A percentile compares a stretch with the other conserved stretches of the same genome.
Conservation (phyloP, 2,797 vertebrate species). For the Leontocebus nigricollis region DNA sequence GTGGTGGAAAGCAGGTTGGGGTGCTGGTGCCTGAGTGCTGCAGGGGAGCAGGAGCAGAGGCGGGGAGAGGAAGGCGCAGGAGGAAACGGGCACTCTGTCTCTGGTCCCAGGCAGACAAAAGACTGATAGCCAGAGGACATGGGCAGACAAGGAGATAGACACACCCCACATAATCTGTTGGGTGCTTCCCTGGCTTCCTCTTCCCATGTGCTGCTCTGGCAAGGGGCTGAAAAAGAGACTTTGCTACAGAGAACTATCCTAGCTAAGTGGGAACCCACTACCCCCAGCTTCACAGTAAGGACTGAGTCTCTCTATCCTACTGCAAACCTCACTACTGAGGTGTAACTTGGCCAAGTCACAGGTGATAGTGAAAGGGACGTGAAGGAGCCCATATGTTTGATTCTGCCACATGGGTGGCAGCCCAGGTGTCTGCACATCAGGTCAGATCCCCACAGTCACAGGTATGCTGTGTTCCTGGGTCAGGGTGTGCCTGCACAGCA, state of each 20-base stretch:
- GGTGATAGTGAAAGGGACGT: neutral
- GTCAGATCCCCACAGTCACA: neutral
- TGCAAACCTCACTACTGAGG: neutral
- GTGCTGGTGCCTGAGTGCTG: neutral
- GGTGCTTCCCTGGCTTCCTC: neutral
- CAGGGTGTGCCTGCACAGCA: neutral
- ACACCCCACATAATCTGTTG: neutral
- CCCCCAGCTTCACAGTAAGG: neutral
- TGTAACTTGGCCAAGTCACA: neutral
- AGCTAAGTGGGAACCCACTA: neutral
- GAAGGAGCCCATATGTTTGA: neutral
- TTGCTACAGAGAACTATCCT: neutral
- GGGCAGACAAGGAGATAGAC: neutral
- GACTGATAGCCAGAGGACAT: neutral
- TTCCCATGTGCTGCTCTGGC: neutral
- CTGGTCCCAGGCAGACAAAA: neutral
- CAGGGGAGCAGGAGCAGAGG: neutral
- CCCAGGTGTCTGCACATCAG: neutral
- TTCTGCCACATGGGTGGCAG: neutral
- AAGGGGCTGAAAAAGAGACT: neutral
- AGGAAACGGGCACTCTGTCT: neutral
- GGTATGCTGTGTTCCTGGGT: neutral
- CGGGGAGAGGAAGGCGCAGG: neutral
- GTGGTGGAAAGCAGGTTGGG: neutral
- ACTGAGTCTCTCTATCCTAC: neutral